Evolutionary conservation across 1,140 invertebrate species (phyloP).

Genomic region (Bathynomus jamesi): DNA sequence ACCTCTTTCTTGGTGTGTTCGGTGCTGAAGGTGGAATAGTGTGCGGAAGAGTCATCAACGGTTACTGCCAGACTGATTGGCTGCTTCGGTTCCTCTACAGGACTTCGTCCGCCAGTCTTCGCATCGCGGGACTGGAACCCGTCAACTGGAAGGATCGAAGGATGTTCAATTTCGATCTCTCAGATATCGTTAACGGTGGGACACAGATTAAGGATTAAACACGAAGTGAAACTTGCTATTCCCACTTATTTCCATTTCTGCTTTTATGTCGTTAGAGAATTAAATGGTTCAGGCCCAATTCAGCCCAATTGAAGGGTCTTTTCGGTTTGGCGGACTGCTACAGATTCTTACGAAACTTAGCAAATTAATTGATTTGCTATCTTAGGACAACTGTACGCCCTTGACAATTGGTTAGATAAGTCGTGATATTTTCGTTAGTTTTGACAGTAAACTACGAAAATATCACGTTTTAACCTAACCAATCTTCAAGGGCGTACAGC

Average conservation of each 20-base stretch:
- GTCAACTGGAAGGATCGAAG: conserved; percentile 50
- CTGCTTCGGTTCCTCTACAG: conserved; percentile 60
- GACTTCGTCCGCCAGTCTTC: conserved; percentile 52
- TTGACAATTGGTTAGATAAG: no score
- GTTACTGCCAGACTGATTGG: conserved; percentile 59
- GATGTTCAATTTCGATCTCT: conserved; percentile 57
- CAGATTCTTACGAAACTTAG: no score
- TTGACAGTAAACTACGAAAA: no score
- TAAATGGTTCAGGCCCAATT: neutral
- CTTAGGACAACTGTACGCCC: no score
- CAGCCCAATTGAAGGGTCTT: neutral
- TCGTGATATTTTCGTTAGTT: no score
- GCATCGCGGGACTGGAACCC: conserved; percentile 55
- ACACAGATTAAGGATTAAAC: no score
- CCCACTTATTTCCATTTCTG: neutral
- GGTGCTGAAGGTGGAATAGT: conserved; percentile 52
- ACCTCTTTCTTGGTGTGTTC: no score
- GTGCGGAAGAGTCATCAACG: conserved; percentile 58
- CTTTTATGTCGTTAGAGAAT: neutral
- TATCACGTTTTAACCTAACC: no score
- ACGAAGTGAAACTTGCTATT: neutral
- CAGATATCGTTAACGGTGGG: conserved; percentile 50
- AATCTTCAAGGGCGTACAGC: no score
- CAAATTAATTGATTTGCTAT: no score
- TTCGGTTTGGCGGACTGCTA: no score